phyloP scores from a whole-genome alignment of 2,888 invertebrate genomes.

The Bellardia bayeri region DNA sequence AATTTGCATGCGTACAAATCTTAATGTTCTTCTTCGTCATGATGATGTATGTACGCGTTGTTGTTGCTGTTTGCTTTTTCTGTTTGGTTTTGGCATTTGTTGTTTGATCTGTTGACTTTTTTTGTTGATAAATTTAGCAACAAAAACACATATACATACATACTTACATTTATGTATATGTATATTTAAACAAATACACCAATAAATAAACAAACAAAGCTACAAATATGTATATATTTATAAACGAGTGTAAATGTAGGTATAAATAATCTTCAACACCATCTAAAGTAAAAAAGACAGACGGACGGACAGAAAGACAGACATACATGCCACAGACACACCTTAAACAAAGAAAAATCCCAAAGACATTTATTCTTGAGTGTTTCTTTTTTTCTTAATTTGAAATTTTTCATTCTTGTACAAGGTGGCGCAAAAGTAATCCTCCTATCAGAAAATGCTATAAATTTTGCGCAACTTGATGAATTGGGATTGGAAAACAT shows the following conservation, averaged over 20 bases:
- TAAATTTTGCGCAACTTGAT: too few species aligned
- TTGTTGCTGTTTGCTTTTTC: constrained; percentile 19
- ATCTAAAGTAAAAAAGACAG: constrained; percentile 34
- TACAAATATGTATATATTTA: constrained; percentile 33
- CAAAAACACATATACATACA: not conserved
- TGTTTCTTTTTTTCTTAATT: not conserved
- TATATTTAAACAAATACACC: constrained; percentile 11
- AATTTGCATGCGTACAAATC: constrained; percentile 72
- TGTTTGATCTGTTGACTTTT: constrained; percentile 56
- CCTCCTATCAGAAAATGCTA: too few species aligned
- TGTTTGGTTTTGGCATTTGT: constrained; percentile 40
- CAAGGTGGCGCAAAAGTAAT: too few species aligned
- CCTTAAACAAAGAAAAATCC: constrained; percentile 42
- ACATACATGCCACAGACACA: constrained; percentile 40
- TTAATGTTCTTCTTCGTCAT: constrained; percentile 43
- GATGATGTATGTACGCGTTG: not conserved
- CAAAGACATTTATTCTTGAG: constrained; percentile 8
- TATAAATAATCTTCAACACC: constrained; percentile 60
- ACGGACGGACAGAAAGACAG: not conserved
- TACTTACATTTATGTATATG: too few species aligned
- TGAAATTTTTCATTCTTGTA: not conserved
- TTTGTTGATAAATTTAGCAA: constrained; percentile 18
- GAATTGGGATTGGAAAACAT: too few species aligned
- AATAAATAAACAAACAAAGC: not conserved
- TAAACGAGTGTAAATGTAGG: not conserved